Base-by-base conservation (phyloP, 2,797 vertebrate genomes). In the Gymnopithys bicolor region DNA sequence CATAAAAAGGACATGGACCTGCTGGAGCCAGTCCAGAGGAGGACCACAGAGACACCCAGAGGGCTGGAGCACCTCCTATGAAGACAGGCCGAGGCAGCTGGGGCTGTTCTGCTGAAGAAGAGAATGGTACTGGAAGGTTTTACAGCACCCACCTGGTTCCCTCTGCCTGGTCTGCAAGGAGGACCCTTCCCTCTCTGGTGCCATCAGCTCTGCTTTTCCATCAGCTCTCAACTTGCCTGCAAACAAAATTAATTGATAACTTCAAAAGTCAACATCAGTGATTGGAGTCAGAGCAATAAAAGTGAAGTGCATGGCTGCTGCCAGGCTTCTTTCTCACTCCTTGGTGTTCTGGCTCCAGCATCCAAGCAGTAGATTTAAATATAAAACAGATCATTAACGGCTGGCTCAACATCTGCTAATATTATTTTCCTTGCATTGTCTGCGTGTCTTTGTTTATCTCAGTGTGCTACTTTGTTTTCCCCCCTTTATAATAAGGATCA, bases 341-440 rank as follows among this genome's bases (percentile, higher is more conserved):
- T 97, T 97, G 93, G 95, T 95, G 94, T 93, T 97, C 95, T 94
- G 94, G 95, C 91, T 94, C 70, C 90, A 87, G 71, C 84, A 90
- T 92, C 94, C 92, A 95, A 95, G 90, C 93, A 37, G 89, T 94
- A 93, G 95, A 97, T 97, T 97, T 96, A 97, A 97, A 97, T 96
- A 97, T 96, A 96, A 97, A 97, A 94, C 95, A 96, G 93, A 97
- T 95, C 92, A 95, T 96, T 97, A 97, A 95, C 70, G 96, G 95
- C 94, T 97, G 96, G 94, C 92, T 95, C 95, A 96, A 97, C 96
- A 97, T 97, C 96, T 97, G 96, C 94, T 97, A 97, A 97, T 97
- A 97, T 95, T 96, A 97, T 97, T 96, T 96, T 96, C 95, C 94
- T 97, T 96, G 93, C 97, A 97, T 97, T 97, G 96, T 97, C 89